A percentile compares a stretch with the other conserved stretches of the same genome.
phyloP scores from a whole-genome alignment of 1,140 invertebrate species.

The Tribolium madens region DNA sequence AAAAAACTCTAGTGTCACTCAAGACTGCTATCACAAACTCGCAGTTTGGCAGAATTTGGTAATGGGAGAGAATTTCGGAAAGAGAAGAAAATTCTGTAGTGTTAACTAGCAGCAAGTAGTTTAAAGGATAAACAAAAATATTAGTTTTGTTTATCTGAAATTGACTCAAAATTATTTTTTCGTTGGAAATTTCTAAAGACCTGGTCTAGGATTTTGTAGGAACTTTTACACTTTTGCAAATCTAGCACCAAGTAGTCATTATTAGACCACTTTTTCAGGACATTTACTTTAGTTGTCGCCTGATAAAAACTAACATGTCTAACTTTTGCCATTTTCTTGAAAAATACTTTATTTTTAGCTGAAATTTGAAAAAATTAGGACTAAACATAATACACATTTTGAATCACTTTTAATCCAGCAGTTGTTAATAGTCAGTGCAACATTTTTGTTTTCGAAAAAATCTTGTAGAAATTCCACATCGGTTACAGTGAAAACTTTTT shows the following conservation, averaged over 20 bases:
- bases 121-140: conserved; percentile 1
- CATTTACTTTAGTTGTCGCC: not conserved
- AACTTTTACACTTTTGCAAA: not conserved
- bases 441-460: conserved; percentile 2
- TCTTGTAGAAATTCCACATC: not conserved
- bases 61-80: not conserved
- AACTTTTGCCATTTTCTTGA: not conserved
- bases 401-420: not conserved
- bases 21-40: conserved; percentile 13
- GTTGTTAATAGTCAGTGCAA: not conserved
- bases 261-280: not conserved
- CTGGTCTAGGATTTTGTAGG: not conserved
- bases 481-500: not conserved
- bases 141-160: conserved; percentile 1
- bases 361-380: not conserved
- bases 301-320: not conserved
- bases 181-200: not conserved
- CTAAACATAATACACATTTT: not conserved
- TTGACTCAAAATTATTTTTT: not conserved
- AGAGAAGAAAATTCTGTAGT: not conserved
- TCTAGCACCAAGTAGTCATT: not conserved
- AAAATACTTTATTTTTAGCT: not conserved
- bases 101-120: not conserved
- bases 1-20: not conserved
- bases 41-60: conserved; percentile 10